A percentile compares a stretch with the other conserved stretches of the same genome.
These are phyloP conservation scores for Champsocephalus esox DNA, from an alignment of 2,797 vertebrate genomes.

Conservation along the genomic window DNA sequence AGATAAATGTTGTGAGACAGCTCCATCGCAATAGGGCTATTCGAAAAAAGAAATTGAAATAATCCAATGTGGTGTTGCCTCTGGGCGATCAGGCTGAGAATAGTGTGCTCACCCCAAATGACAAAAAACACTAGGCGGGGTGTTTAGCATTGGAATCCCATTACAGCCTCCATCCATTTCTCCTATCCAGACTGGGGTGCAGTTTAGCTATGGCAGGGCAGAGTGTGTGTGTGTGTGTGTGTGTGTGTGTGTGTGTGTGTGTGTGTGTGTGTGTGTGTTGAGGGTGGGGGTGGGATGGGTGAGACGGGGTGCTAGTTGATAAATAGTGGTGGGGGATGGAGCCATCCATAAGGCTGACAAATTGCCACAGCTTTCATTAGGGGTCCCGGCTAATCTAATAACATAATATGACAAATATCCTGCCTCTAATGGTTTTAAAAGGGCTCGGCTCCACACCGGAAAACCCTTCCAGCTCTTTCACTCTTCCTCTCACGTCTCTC, in stretches of 20 bases:
- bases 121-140: slow-evolving; percentile 76
- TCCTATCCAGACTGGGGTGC: slow-evolving; percentile 66
- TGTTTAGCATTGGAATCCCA: slow-evolving; percentile 85
- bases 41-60: slow-evolving; percentile 62
- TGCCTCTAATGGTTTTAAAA: slow-evolving; percentile 85
- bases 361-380: slow-evolving; percentile 88
- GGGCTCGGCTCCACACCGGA: slow-evolving; percentile 62
- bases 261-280: slow-evolving; percentile 9
- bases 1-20: slow-evolving; percentile 75
- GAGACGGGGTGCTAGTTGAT: slow-evolving; percentile 76
- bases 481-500: neutral
- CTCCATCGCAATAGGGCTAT: slow-evolving; percentile 42
- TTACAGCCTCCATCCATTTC: slow-evolving; percentile 76
- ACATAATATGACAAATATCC: slow-evolving; percentile 88
- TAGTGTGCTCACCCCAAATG: slow-evolving; percentile 76
- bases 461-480: slow-evolving; percentile 59
- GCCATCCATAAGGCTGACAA: slow-evolving; percentile 86
- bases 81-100: slow-evolving; percentile 71
- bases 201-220: slow-evolving; percentile 54
- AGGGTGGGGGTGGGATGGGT: slow-evolving; percentile 57
- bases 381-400: slow-evolving; percentile 86
- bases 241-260: slow-evolving; percentile 6
- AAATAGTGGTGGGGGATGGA: slow-evolving; percentile 81
- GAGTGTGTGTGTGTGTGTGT: slow-evolving; percentile 23
- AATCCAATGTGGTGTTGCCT: slow-evolving; percentile 73